These are phyloP conservation scores for Neodiprion pinetum DNA, from an alignment of 1,140 invertebrate genomes.

Conservation along the genomic window DNA sequence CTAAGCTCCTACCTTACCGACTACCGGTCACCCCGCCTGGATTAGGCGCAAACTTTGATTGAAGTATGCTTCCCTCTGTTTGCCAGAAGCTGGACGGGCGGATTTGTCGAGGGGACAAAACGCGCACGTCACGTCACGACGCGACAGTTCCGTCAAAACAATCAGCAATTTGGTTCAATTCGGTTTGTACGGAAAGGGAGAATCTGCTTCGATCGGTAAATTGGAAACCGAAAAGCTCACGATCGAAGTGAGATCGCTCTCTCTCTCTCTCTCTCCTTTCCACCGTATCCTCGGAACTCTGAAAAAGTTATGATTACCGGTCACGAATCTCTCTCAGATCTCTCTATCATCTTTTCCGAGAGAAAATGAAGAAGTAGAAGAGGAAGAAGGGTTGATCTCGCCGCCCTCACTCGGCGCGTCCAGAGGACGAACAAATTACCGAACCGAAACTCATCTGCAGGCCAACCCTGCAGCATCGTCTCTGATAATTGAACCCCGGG, in stretches of 20 bases:
- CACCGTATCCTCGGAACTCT: neutral
- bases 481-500: neutral
- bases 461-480: neutral
- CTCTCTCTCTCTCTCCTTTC: neutral
- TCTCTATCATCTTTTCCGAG: neutral
- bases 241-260: no score
- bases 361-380: neutral
- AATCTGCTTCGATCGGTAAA: neutral
- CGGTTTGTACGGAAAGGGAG: no score
- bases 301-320: neutral
- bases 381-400: neutral
- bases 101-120: neutral
- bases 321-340: neutral
- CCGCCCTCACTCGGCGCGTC: neutral
- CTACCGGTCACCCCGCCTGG: neutral
- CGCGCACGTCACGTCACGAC: no score
- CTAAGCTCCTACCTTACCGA: neutral
- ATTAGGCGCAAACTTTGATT: neutral
- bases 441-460: neutral
- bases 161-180: no score
- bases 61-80: neutral
- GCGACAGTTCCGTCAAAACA: no score
- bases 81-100: neutral
- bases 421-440: neutral
- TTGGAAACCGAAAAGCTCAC: neutral